A percentile compares a stretch with the other conserved stretches of the same genome.
phyloP scores from a whole-genome alignment of 2,113 vertebrate genomes.

The Ceyx margarethae region DNA sequence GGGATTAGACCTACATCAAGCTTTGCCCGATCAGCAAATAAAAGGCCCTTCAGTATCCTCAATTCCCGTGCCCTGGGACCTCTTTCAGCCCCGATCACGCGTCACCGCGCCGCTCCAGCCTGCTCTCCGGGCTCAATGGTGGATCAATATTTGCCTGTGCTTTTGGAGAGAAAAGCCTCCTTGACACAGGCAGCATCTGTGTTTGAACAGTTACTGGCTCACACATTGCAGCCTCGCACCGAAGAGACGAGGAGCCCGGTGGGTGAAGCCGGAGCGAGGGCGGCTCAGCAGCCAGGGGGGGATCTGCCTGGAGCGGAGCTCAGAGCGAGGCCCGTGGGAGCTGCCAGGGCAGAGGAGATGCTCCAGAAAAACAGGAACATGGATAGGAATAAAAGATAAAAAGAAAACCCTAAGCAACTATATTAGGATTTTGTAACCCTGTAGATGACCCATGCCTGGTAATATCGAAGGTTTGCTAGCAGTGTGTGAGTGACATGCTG shows the following conservation, averaged over 20 bases:
- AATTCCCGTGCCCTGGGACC: slow-evolving; percentile 63
- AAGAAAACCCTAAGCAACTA: background rate
- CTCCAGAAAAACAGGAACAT: background rate
- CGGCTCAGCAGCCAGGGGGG: background rate
- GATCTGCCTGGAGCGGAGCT: background rate
- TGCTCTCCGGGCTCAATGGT: slow-evolving; percentile 64
- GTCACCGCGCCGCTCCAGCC: slow-evolving; percentile 19
- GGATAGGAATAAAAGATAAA: background rate
- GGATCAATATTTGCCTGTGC: slow-evolving; percentile 78
- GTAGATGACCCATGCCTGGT: background rate
- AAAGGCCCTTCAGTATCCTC: slow-evolving; percentile 44
- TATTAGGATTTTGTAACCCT: background rate
- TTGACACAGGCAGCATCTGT: slow-evolving; percentile 76
- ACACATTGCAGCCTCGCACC: slow-evolving; percentile 65
- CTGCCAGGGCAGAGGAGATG: background rate
- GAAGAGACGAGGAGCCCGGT: background rate
- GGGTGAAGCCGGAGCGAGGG: slow-evolving; percentile 38
- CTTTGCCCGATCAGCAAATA: slow-evolving; percentile 72
- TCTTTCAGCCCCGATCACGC: slow-evolving; percentile 59
- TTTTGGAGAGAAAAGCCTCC: slow-evolving; percentile 54
- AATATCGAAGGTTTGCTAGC: background rate
- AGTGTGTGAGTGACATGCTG: background rate
- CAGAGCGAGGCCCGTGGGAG: background rate
- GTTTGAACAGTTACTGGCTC: slow-evolving; percentile 74
- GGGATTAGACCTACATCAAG: slow-evolving; percentile 65